phyloP scores from a whole-genome alignment of 2,888 invertebrate species.

The Lochmaea capreae region DNA sequence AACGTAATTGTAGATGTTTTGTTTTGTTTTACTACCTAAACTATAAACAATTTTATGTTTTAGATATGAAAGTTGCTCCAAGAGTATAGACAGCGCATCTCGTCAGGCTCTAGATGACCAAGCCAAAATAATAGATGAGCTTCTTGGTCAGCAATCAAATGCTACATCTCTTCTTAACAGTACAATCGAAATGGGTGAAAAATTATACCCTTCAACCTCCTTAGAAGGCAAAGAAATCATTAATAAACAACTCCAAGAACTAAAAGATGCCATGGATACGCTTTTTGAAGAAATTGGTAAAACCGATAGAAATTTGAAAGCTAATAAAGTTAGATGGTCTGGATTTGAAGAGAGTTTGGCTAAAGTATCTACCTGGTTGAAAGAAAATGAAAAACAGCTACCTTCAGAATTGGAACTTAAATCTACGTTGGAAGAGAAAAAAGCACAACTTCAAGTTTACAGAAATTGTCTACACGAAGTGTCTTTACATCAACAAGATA shows the following conservation, averaged over 20 bases:
- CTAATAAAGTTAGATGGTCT: slow-evolving; percentile 86
- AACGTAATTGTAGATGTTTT: not conserved
- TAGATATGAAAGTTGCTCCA: slow-evolving; percentile 76
- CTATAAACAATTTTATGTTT: slow-evolving; percentile 48
- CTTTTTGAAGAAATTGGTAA: slow-evolving; percentile 84
- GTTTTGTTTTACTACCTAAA: not conserved
- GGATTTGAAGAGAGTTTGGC: slow-evolving; percentile 90
- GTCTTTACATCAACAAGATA: slow-evolving; percentile 85
- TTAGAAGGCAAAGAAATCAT: slow-evolving; percentile 88
- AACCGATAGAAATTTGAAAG: slow-evolving; percentile 83
- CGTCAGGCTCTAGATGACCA: slow-evolving; percentile 78
- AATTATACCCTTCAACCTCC: slow-evolving; percentile 86
- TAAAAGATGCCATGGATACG: slow-evolving; percentile 84
- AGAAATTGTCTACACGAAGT: slow-evolving; percentile 86
- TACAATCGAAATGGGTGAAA: slow-evolving; percentile 89
- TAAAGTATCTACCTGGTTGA: slow-evolving; percentile 83
- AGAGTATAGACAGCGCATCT: slow-evolving; percentile 72
- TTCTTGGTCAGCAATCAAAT: slow-evolving; percentile 80
- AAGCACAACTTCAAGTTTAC: slow-evolving; percentile 87
- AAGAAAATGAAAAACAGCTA: slow-evolving; percentile 78
- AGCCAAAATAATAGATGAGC: slow-evolving; percentile 77
- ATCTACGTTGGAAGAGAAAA: slow-evolving; percentile 91
- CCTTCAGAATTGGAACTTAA: slow-evolving; percentile 84
- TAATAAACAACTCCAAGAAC: slow-evolving; percentile 83
- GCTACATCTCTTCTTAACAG: slow-evolving; percentile 83